A percentile compares a stretch with the other conserved stretches of the same genome.
These are phyloP conservation scores for Botia kubotai DNA, from an alignment of 2,797 vertebrate species.

Conservation along the genomic window DNA sequence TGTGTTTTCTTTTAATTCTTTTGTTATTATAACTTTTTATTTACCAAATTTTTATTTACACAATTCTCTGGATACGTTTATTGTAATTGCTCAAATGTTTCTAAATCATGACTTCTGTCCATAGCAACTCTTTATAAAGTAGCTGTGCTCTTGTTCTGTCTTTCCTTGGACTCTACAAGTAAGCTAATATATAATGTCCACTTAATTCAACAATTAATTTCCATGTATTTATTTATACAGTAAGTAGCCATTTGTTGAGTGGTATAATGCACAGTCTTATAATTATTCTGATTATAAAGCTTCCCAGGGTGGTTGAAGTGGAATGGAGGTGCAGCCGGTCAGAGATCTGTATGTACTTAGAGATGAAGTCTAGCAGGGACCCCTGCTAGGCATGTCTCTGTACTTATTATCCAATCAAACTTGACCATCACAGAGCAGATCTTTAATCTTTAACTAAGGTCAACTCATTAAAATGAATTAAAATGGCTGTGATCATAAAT, in stretches of 20 bases:
- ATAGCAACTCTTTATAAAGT: background rate
- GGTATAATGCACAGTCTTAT: background rate
- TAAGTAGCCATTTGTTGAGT: background rate
- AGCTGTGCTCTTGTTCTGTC: background rate
- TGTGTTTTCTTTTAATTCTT: too few species aligned
- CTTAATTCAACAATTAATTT: background rate
- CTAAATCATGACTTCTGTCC: too few species aligned
- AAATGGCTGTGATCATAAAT: background rate
- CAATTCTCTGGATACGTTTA: too few species aligned
- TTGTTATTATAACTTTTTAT: too few species aligned
- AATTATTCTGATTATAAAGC: conserved; percentile 13
- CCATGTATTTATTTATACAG: background rate
- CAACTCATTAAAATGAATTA: background rate
- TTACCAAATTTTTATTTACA: too few species aligned
- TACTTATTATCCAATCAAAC: conserved; percentile 10
- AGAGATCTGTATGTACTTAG: background rate
- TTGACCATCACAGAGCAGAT: background rate
- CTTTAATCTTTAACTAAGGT: background rate
- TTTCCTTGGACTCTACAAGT: too few species aligned
- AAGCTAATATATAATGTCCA: background rate
- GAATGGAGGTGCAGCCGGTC: background rate
- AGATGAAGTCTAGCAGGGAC: background rate
- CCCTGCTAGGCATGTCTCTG: background rate
- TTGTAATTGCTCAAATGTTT: too few species aligned
- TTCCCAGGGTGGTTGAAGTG: background rate